phyloP scores from a whole-genome alignment of 2,113 vertebrate genomes.

The Urocolius indicus region DNA sequence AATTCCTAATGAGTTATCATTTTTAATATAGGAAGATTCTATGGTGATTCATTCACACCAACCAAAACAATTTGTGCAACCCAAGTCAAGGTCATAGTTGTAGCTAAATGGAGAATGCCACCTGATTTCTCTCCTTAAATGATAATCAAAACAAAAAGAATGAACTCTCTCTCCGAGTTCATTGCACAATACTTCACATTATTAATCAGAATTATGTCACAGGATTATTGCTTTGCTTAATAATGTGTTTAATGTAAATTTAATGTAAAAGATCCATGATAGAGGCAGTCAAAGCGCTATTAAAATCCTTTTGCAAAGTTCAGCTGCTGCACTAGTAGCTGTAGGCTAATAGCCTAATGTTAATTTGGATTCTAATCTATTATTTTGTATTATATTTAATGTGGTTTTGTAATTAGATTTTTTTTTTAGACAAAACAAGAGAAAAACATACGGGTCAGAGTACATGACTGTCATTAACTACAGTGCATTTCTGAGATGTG shows the following conservation, averaged over 20 bases:
- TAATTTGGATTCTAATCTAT: constrained; percentile 51
- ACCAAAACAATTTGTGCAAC: background rate
- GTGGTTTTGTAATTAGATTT: constrained; percentile 46
- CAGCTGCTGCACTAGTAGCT: constrained; percentile 38
- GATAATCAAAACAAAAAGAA: constrained; percentile 11
- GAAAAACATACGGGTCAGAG: background rate
- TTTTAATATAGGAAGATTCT: background rate
- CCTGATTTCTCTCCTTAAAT: background rate
- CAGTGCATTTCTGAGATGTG: constrained; percentile 4
- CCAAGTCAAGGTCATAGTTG: background rate
- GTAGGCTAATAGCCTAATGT: constrained; percentile 36
- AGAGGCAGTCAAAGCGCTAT: constrained; percentile 57
- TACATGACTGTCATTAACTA: constrained; percentile 28
- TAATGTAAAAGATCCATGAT: constrained; percentile 61
- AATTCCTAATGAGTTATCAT: background rate
- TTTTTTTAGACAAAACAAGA: background rate
- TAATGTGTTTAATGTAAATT: constrained; percentile 69
- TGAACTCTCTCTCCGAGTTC: constrained; percentile 13
- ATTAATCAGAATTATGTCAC: constrained; percentile 59
- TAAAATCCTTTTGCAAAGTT: constrained; percentile 53
- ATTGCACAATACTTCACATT: constrained; percentile 22
- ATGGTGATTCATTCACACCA: background rate
- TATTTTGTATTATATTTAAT: constrained; percentile 35
- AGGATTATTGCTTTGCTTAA: constrained; percentile 61
- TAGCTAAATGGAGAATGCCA: background rate